These are phyloP conservation scores for Plebejus melissa DNA, from an alignment of 2,888 invertebrate species.

Conservation along the genomic window DNA sequence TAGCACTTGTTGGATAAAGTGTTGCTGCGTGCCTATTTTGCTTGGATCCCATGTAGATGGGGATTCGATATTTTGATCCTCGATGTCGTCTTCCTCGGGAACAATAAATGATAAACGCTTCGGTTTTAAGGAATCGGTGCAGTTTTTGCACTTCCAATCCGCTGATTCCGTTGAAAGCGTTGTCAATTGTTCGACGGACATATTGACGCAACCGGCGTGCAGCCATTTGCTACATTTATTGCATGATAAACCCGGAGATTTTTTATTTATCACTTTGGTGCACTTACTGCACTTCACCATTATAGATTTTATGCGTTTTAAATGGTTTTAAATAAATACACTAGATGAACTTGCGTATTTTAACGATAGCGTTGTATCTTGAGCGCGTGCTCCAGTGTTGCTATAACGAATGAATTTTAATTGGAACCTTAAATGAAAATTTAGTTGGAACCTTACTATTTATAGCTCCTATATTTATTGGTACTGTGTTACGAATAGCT, in stretches of 20 bases:
- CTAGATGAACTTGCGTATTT: no score
- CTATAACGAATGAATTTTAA: no score
- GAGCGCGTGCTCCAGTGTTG: no score
- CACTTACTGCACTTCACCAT: neutral
- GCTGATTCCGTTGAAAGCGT: no score
- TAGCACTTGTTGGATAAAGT: no score
- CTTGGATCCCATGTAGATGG: no score
- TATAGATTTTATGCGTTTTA: neutral
- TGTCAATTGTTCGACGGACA: neutral
- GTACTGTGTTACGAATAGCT: slow-evolving; percentile 31
- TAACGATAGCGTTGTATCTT: no score
- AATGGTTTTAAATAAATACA: no score
- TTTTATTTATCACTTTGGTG: neutral
- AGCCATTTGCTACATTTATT: neutral
- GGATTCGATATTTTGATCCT: no score
- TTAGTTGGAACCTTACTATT: slow-evolving; percentile 37
- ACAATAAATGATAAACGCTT: neutral
- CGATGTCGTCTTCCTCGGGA: no score
- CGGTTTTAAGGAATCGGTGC: neutral
- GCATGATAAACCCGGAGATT: neutral
- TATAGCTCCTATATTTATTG: slow-evolving; percentile 31
- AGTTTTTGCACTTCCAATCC: neutral
- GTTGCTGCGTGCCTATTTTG: no score
- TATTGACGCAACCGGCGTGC: neutral
- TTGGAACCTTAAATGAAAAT: neutral